Evolutionary conservation across 2,113 vertebrate species (phyloP).

Genomic region (Peromyscus leucopus): DNA sequence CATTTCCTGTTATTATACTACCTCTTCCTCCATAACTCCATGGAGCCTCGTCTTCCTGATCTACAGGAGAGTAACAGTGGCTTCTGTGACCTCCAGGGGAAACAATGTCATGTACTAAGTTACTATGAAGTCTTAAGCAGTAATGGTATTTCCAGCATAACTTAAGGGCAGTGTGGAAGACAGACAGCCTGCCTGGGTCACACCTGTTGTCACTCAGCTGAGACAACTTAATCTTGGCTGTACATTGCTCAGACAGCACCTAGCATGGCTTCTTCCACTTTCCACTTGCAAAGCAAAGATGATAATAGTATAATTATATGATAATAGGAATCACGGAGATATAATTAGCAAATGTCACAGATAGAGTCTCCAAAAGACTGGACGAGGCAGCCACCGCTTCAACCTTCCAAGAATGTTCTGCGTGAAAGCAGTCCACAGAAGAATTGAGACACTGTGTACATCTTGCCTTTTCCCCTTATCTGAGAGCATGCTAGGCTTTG

Average conservation of each 20-base stretch:
- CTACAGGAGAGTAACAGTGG: background rate
- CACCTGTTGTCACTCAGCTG: background rate
- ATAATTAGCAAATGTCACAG: background rate
- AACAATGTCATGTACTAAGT: background rate
- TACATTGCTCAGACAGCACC: background rate
- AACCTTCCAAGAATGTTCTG: background rate
- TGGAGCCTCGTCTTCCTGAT: background rate
- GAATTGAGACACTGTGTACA: no score
- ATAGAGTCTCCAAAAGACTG: no score
- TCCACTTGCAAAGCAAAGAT: background rate
- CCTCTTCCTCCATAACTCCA: background rate
- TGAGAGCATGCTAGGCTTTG: background rate
- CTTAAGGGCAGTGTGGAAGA: background rate
- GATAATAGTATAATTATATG: background rate
- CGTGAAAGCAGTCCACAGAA: background rate
- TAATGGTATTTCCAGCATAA: background rate
- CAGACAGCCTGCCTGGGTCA: background rate
- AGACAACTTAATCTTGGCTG: background rate
- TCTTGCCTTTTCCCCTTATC: background rate
- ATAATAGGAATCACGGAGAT: background rate
- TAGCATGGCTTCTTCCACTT: background rate
- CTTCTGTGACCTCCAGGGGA: background rate
- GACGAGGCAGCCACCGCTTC: background rate
- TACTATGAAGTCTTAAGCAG: background rate
- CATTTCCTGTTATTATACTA: background rate